Conservation (phyloP, 2,113 vertebrate species). For the Upupa epops region DNA sequence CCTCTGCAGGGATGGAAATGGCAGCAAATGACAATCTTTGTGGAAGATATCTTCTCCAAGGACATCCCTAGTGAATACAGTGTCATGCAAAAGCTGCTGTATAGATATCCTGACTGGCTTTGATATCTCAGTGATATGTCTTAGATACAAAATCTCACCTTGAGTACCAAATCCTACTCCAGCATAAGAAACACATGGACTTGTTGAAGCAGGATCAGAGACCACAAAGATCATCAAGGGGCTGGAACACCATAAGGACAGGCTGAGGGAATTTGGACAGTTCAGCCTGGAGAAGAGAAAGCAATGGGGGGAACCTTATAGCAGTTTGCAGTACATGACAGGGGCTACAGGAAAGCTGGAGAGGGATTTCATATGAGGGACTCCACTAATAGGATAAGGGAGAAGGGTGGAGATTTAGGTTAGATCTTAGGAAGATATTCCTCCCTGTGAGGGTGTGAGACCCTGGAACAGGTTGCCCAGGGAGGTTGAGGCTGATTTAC, state of each 20-base stretch:
- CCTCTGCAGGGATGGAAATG: not conserved
- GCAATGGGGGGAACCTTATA: not conserved
- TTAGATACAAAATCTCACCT: not conserved
- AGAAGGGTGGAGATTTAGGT: not conserved
- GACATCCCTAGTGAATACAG: not conserved
- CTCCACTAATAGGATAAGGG: not conserved
- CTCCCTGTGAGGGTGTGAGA: not conserved
- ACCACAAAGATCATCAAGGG: not conserved
- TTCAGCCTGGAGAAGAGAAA: not conserved
- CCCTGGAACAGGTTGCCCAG: not conserved
- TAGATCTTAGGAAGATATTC: not conserved
- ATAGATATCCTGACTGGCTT: not conserved
- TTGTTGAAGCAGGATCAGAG: not conserved
- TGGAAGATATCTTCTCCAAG: slow-evolving; percentile 20
- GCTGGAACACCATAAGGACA: not conserved
- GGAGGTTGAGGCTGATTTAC: not conserved
- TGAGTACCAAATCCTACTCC: not conserved
- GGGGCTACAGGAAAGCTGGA: too few species aligned
- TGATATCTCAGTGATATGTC: accelerated
- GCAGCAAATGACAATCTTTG: slow-evolving; percentile 16
- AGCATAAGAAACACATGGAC: too few species aligned
- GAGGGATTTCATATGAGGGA: not conserved
- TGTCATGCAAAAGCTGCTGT: not conserved
- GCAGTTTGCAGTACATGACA: not conserved
- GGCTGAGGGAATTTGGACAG: not conserved